These are phyloP conservation scores for Plectrocnemia conspersa DNA, from an alignment of 1,140 invertebrate genomes.

Conservation along the genomic window DNA sequence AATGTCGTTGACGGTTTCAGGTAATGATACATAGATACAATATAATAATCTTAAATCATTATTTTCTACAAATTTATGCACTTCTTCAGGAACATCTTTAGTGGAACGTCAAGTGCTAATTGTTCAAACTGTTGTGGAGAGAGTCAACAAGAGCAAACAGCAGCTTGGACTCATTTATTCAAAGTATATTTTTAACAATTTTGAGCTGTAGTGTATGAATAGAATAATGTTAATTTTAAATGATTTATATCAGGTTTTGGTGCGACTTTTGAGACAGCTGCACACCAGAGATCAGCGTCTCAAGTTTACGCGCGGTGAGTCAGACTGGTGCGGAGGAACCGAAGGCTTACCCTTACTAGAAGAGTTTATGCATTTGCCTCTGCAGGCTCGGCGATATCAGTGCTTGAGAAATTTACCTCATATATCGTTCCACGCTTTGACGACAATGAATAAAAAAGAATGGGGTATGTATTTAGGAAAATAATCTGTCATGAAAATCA, in stretches of 20 bases:
- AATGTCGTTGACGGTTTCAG: conserved; percentile 50
- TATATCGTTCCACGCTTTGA: conserved; percentile 30
- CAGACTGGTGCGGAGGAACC: conserved; percentile 37
- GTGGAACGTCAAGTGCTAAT: too few species aligned
- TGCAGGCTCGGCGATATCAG: conserved; percentile 32
- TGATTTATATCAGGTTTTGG: conserved; percentile 51
- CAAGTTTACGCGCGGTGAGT: conserved; percentile 39
- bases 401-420: conserved; percentile 36
- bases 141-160: conserved; percentile 39
- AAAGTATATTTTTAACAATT: conserved; percentile 47
- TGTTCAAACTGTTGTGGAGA: too few species aligned
- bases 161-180: conserved; percentile 58
- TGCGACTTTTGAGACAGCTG: conserved; percentile 71
- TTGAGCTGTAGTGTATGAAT: background rate
- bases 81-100: too few species aligned
- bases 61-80: background rate
- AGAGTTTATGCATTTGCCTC: conserved; percentile 25
- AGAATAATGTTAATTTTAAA: background rate
- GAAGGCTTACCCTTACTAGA: conserved; percentile 24
- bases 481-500: background rate
- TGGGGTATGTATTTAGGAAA: conserved; percentile 16
- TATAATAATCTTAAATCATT: background rate
- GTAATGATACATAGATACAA: conserved; percentile 6
- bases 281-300: conserved; percentile 71
- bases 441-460: conserved; percentile 30